Evolutionary conservation across 2,113 vertebrate species (phyloP).

Genomic region (Columba livia): DNA sequence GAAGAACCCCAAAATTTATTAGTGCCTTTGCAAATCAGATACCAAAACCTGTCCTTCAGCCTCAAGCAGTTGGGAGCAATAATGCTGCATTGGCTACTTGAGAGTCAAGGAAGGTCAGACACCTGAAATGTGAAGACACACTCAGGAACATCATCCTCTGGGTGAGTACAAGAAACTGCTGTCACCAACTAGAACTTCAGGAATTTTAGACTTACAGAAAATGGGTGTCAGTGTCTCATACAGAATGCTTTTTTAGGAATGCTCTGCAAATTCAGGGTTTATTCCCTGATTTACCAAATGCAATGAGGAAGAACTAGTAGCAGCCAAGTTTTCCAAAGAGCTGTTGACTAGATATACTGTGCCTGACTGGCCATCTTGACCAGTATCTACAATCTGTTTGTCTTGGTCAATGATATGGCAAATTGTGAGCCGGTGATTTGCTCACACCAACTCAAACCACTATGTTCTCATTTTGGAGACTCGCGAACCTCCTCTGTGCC

Average conservation of each 20-base stretch:
- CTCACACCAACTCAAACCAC: not conserved
- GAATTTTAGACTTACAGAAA: not conserved
- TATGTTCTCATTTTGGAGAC: not conserved
- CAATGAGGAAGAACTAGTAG: not conserved
- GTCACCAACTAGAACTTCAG: not conserved
- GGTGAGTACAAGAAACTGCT: not conserved
- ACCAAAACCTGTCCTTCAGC: not conserved
- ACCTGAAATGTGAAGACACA: not conserved
- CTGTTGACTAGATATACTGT: not conserved
- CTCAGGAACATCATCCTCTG: not conserved
- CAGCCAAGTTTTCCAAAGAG: not conserved
- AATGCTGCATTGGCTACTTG: rapidly evolving
- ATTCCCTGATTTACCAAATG: not conserved
- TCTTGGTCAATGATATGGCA: not conserved
- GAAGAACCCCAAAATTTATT: not conserved
- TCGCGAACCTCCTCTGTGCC: not conserved
- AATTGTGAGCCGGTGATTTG: not conserved
- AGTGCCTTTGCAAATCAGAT: not conserved
- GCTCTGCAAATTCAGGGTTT: not conserved
- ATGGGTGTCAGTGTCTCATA: not conserved
- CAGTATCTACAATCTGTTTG: not conserved
- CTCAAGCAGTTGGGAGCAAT: not conserved
- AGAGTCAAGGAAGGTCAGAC: not conserved
- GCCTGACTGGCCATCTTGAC: not conserved
- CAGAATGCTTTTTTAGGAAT: not conserved